Evolutionary conservation across 2,113 vertebrate species (phyloP), one percentile per base, ranked within the genome.

Genomic region (Rhinolophus sinicus): DNA sequence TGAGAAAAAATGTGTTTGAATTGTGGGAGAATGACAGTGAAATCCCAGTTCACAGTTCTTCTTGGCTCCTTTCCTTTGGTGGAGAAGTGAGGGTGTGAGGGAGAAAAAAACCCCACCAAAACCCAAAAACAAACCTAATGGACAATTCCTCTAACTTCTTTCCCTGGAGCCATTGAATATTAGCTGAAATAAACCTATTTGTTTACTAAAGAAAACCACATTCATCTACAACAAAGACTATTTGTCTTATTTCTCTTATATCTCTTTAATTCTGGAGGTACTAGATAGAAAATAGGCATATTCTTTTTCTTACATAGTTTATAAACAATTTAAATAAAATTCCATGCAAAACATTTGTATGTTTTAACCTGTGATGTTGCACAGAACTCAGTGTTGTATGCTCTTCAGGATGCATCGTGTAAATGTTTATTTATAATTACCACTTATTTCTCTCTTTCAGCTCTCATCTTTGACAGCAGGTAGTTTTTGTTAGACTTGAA

Each of bases 401-500:
- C 30, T 56, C 38, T 97, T 94, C 33, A 64, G 54, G 22, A 30
- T 30, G n/a, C 15, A 47, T 38, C 52, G 21, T 64, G 12, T 54
- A 86, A 93, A 91, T 83, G 40, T 81, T 95, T 75, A 28, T 35
- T 58, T 82, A 69, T 7, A 70, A 13, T 52, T 19, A 21, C 44
- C 33, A 52, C 38, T 33, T 88, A 4, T 40, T 70, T 87, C 26
- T 89, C 28, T 73, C 6, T 86, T 89, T 78, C 58, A 44, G 16
- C 35, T 83, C 9, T 90, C 58, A 52, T 95, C 35, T 84, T 50
- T 89, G 60, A 84, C 22, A 47, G 78, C 65, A 90, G 44, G 24
- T 76, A 44, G 52, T 35, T 81, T 84, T 85, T 72, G 10, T 88
- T 77, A 93, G n/a, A 90, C 12, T 93, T 91, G 47, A 90, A 88